Base-by-base conservation (phyloP, 2,888 invertebrate genomes). In the Hipparchia semele region DNA sequence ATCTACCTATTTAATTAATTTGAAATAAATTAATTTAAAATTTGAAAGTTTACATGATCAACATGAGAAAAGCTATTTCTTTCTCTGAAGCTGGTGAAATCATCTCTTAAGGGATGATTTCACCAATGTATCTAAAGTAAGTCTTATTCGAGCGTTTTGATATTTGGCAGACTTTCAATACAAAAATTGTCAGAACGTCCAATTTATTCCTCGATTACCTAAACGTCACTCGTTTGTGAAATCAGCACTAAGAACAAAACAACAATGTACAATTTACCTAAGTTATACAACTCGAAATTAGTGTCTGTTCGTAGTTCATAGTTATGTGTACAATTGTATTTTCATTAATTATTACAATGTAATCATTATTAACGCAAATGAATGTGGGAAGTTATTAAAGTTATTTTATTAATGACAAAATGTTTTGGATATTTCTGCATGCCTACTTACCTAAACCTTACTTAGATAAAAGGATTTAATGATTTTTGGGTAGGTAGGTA, bases 341-440 rank as follows among this genome's bases (percentile, higher is more conserved):
- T 45, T 62, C 13, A 72, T 68, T 71, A 74, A 73, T 73, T 71
- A 71, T 13, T 49, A 62, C 65, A 68, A 68, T 68, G 61, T 73
- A 71, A 73, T 73, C 71, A 71, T 74, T 76, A 71, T 67, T 70
- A 68, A 74, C 56, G 61, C 46, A 75, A 73, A 75, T 75, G 75
- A 75, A 76, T 77, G 78, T 79, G 79, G 59, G 79, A 78, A 77
- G 45, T 71, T 70, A 73, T 73, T 76, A 75, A 75, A 46, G 51
- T 69, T 69, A 61, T 60, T 73, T 70, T 54, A 62, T 73, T 5
- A 73, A 67, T 73, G 75, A 76, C 73, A 71, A 75, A 77, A 75
- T 73, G 68, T 75, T 75, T 76, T 69, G 70, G 53, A 73, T 65
- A 70, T 60, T 53, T 51, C 23, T 13, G 5, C 13, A 39, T 49